Conservation (phyloP, 2,888 invertebrate genomes). For the Agonopterix heracliana region DNA sequence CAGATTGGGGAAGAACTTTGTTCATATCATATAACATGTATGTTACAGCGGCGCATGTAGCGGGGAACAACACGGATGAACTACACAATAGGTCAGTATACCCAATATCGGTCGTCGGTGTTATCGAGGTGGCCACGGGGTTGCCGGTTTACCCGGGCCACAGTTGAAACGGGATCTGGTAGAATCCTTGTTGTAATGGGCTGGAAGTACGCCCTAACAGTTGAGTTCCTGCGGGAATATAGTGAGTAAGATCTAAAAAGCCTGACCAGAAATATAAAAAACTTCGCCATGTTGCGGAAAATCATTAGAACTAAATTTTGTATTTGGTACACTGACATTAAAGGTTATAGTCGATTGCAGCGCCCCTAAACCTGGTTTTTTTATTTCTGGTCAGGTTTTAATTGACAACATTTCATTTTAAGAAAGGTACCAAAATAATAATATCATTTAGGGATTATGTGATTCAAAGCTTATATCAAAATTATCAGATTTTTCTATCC, state of each 20-base stretch:
- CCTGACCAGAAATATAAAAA: too few species aligned
- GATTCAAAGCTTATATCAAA: too few species aligned
- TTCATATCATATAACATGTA: neutral
- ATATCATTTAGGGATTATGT: too few species aligned
- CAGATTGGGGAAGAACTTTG: too few species aligned
- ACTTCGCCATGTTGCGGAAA: too few species aligned
- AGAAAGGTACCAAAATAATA: neutral
- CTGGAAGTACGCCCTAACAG: neutral
- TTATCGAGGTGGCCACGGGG: neutral
- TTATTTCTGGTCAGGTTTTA: too few species aligned
- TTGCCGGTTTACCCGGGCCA: neutral
- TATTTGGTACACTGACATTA: too few species aligned
- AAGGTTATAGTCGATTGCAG: too few species aligned
- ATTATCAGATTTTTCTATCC: too few species aligned
- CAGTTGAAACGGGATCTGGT: neutral
- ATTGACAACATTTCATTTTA: neutral
- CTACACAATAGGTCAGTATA: conserved; percentile 51
- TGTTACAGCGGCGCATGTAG: conserved; percentile 47
- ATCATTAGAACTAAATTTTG: too few species aligned
- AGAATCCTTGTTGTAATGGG: neutral
- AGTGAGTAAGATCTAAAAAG: neutral
- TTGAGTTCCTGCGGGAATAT: neutral
- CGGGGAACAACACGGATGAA: conserved; percentile 47
- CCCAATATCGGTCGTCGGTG: conserved; percentile 2
- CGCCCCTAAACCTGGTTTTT: neutral